phyloP scores from a whole-genome alignment of 2,797 vertebrate genomes.

The Pteronotus mesoamericanus region DNA sequence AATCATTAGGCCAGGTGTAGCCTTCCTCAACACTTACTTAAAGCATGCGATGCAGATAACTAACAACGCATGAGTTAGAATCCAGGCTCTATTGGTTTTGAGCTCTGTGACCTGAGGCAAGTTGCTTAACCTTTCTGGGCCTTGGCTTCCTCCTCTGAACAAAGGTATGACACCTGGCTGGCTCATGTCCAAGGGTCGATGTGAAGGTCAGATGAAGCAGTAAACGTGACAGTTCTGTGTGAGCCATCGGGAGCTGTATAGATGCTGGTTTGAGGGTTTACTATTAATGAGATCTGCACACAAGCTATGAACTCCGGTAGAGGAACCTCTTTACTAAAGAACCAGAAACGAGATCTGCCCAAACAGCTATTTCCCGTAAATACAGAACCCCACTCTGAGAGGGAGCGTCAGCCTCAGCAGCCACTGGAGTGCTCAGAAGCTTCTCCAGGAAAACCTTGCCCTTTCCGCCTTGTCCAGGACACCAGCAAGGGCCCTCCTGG shows the following conservation, averaged over 20 bases:
- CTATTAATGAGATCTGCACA: background rate
- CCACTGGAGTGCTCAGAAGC: background rate
- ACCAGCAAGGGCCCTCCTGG: background rate
- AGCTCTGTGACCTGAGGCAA: background rate
- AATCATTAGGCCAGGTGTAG: background rate
- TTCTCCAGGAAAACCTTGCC: background rate
- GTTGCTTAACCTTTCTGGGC: background rate
- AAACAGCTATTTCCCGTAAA: background rate
- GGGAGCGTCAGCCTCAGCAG: rapidly evolving
- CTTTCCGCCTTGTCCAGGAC: background rate
- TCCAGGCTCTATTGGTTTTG: background rate
- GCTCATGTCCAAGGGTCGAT: background rate
- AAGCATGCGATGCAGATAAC: background rate
- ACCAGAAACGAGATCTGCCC: background rate
- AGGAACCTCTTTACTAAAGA: background rate
- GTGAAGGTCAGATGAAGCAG: background rate
- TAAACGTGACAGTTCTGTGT: background rate
- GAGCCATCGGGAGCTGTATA: background rate
- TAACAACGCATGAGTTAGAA: background rate
- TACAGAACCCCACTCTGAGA: background rate
- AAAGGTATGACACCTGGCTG: background rate
- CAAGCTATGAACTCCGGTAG: background rate
- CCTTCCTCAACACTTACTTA: background rate
- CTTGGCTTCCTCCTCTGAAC: background rate
- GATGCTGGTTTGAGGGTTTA: background rate